Conservation (phyloP, 2,888 invertebrate genomes). For the Zele albiditarsus region DNA sequence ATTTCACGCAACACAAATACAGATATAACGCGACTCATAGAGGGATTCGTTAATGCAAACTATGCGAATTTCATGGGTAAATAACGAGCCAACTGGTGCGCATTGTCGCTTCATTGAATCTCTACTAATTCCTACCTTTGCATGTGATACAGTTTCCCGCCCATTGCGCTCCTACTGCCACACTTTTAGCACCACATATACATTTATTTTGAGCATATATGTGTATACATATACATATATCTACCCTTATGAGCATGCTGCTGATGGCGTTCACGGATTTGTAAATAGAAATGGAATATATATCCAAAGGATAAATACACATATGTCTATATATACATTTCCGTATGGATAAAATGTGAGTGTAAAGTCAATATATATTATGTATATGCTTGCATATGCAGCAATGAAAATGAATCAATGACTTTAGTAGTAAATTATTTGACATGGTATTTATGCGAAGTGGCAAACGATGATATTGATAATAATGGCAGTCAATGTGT, state of each 20-base stretch:
- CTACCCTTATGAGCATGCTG: neutral
- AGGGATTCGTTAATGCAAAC: conserved; percentile 47
- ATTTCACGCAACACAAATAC: neutral
- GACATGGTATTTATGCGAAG: neutral
- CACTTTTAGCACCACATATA: conserved; percentile 2
- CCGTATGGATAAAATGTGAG: neutral
- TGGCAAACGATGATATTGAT: neutral
- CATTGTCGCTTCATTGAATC: conserved; percentile 54
- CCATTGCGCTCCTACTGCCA: neutral
- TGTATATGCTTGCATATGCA: neutral
- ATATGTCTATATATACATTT: neutral
- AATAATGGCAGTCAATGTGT: neutral
- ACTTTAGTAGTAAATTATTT: neutral
- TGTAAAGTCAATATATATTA: neutral
- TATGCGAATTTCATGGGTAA: conserved; percentile 49
- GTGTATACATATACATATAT: conserved; percentile 7
- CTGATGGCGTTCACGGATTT: conserved; percentile 5
- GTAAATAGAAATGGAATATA: conserved; percentile 10
- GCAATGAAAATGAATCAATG: neutral
- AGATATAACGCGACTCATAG: neutral
- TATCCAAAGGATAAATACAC: neutral
- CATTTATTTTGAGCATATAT: neutral
- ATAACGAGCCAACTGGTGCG: conserved; percentile 51
- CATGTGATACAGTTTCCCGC: conserved; percentile 2
- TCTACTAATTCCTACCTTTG: conserved; percentile 47